Conservation (phyloP, 2,797 vertebrate species). For the Serranus cabrilla region DNA sequence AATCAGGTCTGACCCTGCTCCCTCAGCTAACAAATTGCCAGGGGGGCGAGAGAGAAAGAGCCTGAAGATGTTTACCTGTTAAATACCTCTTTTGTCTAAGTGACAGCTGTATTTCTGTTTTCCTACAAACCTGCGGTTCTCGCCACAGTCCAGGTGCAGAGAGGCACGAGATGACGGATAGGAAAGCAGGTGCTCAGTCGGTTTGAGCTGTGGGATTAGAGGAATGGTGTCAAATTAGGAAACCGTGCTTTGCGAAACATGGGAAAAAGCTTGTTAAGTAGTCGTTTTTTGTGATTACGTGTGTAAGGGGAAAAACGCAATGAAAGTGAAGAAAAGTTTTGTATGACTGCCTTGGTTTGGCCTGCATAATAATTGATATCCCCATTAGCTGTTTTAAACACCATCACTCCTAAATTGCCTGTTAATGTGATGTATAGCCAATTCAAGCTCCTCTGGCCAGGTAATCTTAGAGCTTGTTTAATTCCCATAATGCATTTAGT, state of each 20-base stretch:
- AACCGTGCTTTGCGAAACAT: conserved; percentile 9
- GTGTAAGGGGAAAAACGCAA: conserved; percentile 1
- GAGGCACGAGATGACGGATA: conserved; percentile 1
- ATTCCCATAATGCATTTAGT: conserved; percentile 48
- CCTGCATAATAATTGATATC: conserved; percentile 30
- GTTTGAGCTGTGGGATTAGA: conserved; percentile 6
- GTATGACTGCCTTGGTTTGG: conserved; percentile 2
- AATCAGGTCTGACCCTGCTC: conserved; percentile 20
- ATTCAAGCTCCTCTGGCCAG: conserved; percentile 19
- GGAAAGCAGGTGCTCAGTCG: conserved; percentile 13
- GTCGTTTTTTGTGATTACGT: conserved; percentile 13
- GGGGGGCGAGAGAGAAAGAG: neutral
- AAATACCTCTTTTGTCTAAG: conserved; percentile 19
- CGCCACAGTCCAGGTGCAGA: neutral
- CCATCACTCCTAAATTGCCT: conserved; percentile 6
- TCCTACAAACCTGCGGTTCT: conserved; percentile 21
- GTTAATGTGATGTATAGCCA: conserved; percentile 31
- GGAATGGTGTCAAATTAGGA: conserved; percentile 20
- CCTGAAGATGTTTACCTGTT: conserved; percentile 36
- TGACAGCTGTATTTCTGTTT: conserved; percentile 34
- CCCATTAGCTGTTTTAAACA: conserved; percentile 38
- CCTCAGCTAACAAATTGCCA: neutral
- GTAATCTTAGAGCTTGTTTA: conserved; percentile 35
- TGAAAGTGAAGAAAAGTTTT: conserved; percentile 22
- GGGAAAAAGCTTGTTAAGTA: neutral